Conservation (phyloP, 2,113 vertebrate genomes). For the Forbesichthys agassizii region DNA sequence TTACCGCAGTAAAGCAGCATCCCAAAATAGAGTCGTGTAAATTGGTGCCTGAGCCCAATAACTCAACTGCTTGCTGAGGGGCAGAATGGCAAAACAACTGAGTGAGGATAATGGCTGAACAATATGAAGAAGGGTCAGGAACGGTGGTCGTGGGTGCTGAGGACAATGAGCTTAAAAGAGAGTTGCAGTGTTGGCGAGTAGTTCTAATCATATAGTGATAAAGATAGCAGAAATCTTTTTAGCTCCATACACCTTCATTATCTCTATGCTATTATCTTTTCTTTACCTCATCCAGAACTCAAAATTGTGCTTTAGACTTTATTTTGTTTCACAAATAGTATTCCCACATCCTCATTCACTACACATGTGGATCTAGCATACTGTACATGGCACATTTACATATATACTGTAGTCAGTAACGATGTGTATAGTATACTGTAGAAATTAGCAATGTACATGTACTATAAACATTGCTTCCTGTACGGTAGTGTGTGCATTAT, state of each 20-base stretch:
- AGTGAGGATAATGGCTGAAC: background rate
- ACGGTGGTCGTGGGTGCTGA: background rate
- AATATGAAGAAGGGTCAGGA: slow-evolving; percentile 24
- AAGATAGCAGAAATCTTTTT: slow-evolving; percentile 36
- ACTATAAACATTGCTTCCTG: too few relatives aligned
- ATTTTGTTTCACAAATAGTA: too few relatives aligned
- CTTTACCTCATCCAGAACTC: slow-evolving; percentile 53
- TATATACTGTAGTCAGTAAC: too few relatives aligned
- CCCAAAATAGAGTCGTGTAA: slow-evolving; percentile 19
- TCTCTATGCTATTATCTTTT: slow-evolving; percentile 44
- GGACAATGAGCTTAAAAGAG: slow-evolving; percentile 7
- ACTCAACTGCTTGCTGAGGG: slow-evolving; percentile 39
- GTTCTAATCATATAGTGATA: slow-evolving; percentile 39
- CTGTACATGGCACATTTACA: too few relatives aligned
- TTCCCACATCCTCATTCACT: too few relatives aligned
- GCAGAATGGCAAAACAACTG: slow-evolving; percentile 29
- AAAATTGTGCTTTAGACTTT: too few relatives aligned
- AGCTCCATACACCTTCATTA: slow-evolving; percentile 46
- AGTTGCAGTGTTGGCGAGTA: slow-evolving; percentile 9
- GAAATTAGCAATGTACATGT: too few relatives aligned
- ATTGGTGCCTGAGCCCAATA: slow-evolving; percentile 29
- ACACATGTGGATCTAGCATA: too few relatives aligned
- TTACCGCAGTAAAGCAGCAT: background rate
- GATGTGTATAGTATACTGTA: too few relatives aligned
- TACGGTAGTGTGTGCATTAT: too few relatives aligned